A percentile compares a stretch with the other conserved stretches of the same genome.
Evolutionary conservation across 1,140 invertebrate genomes (phyloP).

Genomic region (Schlechtendalia chinensis): DNA sequence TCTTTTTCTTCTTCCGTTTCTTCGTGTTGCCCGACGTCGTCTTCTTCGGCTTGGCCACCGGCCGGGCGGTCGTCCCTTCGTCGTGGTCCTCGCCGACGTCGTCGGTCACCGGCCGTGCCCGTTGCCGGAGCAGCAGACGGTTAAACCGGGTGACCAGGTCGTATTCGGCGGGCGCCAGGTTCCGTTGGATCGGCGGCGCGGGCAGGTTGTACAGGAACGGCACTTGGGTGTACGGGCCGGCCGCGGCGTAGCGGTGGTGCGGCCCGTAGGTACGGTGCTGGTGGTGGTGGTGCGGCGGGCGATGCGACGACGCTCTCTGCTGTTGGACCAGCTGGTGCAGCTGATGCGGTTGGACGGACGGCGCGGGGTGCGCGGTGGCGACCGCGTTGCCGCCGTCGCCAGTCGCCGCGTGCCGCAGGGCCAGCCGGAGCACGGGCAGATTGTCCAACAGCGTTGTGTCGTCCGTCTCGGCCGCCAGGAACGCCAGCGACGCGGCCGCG

Average conservation of each 20-base stretch:
- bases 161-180: slow-evolving; percentile 11
- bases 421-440: not conserved
- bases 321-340: not conserved
- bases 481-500: slow-evolving; percentile 51
- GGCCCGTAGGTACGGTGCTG: slow-evolving; percentile 51
- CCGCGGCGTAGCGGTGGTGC: slow-evolving; percentile 53
- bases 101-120: not conserved
- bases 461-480: not conserved
- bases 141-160: slow-evolving; percentile 34
- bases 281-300: slow-evolving; percentile 55
- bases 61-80: too few relatives aligned
- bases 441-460: not conserved
- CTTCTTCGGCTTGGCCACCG: too few relatives aligned
- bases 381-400: not conserved
- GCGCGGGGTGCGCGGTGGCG: not conserved
- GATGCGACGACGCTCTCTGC: not conserved
- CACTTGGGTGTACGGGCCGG: slow-evolving; percentile 53
- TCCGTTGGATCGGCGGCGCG: not conserved
- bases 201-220: slow-evolving; percentile 51
- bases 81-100: not conserved
- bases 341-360: not conserved
- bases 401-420: not conserved
- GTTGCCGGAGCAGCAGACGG: not conserved
- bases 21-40: not conserved
- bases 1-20: not conserved